Percentiles rank a stretch among this genome's conserved stretches.
Evolutionary conservation across 2,113 vertebrate species (phyloP).

Genomic region (Mola mola): DNA sequence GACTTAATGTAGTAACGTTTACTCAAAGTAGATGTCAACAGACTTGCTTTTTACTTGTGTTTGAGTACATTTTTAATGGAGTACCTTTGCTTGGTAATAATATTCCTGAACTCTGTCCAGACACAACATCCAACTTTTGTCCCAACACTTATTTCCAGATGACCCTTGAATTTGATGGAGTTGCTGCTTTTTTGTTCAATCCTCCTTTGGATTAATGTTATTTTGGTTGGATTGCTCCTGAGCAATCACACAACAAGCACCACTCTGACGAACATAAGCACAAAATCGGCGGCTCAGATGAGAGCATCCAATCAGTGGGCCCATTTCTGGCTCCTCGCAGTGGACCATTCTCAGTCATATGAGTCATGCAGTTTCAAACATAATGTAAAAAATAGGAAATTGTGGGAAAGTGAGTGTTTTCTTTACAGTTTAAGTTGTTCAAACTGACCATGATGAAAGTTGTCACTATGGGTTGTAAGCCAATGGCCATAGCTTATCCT

Average conservation of each 20-base stretch:
- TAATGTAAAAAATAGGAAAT: background rate
- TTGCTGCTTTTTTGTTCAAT: background rate
- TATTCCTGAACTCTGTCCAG: too few relatives aligned
- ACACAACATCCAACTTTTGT: too few relatives aligned
- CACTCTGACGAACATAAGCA: background rate
- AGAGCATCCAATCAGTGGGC: conserved; percentile 5
- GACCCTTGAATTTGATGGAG: conserved; percentile 8
- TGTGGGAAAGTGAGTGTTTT: background rate
- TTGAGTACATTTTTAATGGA: too few relatives aligned
- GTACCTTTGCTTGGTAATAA: too few relatives aligned
- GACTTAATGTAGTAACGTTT: too few relatives aligned
- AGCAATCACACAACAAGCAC: conserved; percentile 8
- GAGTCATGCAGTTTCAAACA: background rate
- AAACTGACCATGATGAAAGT: background rate
- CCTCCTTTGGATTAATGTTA: background rate
- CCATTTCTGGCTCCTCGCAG: background rate
- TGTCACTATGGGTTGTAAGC: background rate
- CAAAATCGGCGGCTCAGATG: too few relatives aligned
- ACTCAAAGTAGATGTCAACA: too few relatives aligned
- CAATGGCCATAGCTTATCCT: background rate
- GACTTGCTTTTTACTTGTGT: too few relatives aligned
- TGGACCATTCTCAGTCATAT: background rate
- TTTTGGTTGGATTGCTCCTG: conserved; percentile 16
- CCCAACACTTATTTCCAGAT: background rate
- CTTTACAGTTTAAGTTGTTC: background rate